Conservation (phyloP, 2,888 invertebrate genomes). For the Desoria tigrina region DNA sequence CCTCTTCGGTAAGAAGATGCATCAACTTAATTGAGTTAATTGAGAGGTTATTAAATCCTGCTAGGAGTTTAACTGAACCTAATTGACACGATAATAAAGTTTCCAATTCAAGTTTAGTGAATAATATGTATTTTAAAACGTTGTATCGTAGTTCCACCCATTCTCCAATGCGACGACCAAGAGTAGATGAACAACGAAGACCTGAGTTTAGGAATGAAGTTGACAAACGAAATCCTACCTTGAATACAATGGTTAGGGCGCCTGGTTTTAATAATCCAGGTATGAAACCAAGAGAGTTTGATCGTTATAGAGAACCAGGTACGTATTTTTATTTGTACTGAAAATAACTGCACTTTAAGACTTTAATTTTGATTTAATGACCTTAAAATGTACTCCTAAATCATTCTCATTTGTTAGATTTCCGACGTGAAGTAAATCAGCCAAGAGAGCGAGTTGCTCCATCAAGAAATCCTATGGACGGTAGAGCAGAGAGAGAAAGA, state of each 20-base stretch:
- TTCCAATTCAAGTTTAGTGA: too few species aligned
- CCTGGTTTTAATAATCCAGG: not conserved
- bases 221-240: not conserved
- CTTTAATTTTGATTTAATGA: too few species aligned
- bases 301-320: not conserved
- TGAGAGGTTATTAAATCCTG: too few species aligned
- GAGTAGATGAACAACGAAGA: not conserved
- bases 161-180: constrained; percentile 21
- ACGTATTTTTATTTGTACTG: not conserved
- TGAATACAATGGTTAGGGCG: too few species aligned
- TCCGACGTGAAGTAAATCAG: constrained; percentile 24
- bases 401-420: too few species aligned
- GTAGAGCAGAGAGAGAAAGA: constrained; percentile 17
- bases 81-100: too few species aligned
- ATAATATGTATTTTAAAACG: not conserved
- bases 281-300: constrained; percentile 2
- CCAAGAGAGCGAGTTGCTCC: constrained; percentile 50
- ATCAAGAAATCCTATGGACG: constrained; percentile 28
- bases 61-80: too few species aligned
- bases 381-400: too few species aligned
- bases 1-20: too few species aligned
- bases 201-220: constrained; percentile 1
- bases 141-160: not conserved
- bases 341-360: too few species aligned
- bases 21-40: too few species aligned